Conservation (phyloP, 2,888 invertebrate genomes). For the Hedya salicella region DNA sequence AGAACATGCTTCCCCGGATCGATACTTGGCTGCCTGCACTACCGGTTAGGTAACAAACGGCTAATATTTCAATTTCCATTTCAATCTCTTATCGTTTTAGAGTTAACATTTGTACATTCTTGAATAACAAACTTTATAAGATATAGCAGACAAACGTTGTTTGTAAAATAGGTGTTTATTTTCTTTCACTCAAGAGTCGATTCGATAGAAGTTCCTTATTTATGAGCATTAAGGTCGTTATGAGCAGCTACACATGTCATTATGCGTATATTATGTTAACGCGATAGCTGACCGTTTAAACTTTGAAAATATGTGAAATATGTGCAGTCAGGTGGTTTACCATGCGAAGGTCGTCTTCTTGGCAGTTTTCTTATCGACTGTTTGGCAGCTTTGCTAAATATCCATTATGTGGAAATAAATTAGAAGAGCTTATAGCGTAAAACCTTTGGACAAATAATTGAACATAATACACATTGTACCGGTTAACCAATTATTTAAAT, state of each 20-base stretch:
- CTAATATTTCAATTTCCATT: constrained; percentile 32
- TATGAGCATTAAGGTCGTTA: background rate
- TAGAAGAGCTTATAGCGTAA: background rate
- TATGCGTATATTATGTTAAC: constrained; percentile 1
- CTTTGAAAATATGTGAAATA: constrained; percentile 23
- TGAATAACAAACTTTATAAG: too few species aligned
- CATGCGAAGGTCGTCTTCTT: constrained; percentile 20
- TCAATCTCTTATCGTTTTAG: background rate
- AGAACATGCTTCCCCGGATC: constrained; percentile 28
- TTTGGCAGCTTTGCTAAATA: constrained; percentile 14
- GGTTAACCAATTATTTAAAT: background rate
- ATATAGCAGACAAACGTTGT: too few species aligned
- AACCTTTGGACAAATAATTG: background rate
- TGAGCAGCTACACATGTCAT: background rate
- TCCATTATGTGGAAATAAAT: background rate
- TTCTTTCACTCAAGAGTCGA: constrained; percentile 1
- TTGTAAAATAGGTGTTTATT: background rate
- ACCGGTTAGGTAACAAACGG: constrained; percentile 27
- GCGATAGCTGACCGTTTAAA: constrained; percentile 17
- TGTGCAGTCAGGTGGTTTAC: constrained; percentile 23
- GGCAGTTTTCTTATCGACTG: constrained; percentile 33
- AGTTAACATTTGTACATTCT: constrained; percentile 1
- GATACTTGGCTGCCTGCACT: constrained; percentile 33
- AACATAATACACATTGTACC: background rate
- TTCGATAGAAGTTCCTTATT: background rate